Conservation (phyloP, 2,888 invertebrate species). For the Drosophila longiperda region DNA sequence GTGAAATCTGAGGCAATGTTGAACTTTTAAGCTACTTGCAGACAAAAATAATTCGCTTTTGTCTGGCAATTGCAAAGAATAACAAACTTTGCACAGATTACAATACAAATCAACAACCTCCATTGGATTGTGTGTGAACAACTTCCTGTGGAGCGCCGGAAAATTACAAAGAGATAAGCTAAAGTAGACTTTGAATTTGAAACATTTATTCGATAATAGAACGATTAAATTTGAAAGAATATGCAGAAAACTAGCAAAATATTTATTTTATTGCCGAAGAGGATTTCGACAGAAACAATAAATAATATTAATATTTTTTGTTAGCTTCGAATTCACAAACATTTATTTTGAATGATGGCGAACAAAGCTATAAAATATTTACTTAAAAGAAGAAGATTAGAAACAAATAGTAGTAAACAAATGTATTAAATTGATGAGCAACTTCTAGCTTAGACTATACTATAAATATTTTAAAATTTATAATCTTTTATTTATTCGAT, state of each 20-base stretch:
- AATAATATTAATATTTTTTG: background rate
- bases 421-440: background rate
- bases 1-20: background rate
- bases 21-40: constrained; percentile 4
- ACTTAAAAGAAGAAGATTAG: background rate
- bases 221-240: background rate
- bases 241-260: background rate
- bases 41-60: constrained; percentile 3
- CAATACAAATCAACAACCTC: background rate
- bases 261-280: background rate
- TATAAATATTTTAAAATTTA: background rate
- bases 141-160: constrained; percentile 3
- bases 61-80: background rate
- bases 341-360: background rate
- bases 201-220: background rate
- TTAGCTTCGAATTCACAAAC: background rate
- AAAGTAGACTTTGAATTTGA: background rate
- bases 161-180: background rate
- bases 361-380: background rate
- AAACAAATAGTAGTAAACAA: background rate
- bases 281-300: background rate
- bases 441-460: background rate
- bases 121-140: background rate
- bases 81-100: constrained; percentile 1
- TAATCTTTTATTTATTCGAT: background rate